phyloP scores from a whole-genome alignment of 2,888 invertebrate genomes.

The Dolomedes plantarius region DNA sequence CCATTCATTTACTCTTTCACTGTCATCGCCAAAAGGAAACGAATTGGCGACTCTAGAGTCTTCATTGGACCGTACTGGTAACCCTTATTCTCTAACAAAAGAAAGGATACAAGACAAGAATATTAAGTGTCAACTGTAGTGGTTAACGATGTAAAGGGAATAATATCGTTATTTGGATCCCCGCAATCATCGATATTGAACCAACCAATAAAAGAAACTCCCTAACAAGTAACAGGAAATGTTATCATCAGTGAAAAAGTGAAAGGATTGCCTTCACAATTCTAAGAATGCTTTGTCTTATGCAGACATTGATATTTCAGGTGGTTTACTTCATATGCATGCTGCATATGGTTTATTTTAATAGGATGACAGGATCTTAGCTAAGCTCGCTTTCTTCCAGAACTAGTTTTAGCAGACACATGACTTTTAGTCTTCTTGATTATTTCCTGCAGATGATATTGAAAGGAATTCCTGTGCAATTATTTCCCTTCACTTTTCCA shows the following conservation, averaged over 20 bases:
- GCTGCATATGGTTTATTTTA: too few relatives aligned
- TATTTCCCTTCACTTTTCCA: too few relatives aligned
- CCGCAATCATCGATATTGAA: conserved; percentile 22
- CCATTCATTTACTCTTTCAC: too few relatives aligned
- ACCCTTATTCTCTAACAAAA: not conserved
- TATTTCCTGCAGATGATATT: too few relatives aligned
- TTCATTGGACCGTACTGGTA: not conserved
- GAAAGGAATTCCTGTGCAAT: too few relatives aligned
- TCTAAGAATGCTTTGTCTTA: not conserved
- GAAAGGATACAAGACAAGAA: conserved; percentile 2
- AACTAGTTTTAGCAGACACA: too few relatives aligned
- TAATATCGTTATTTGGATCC: conserved; percentile 17
- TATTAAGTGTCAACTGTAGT: conserved; percentile 21
- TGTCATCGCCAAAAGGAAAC: not conserved
- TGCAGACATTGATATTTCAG: not conserved
- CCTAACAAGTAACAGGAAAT: conserved; percentile 42
- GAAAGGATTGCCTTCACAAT: not conserved
- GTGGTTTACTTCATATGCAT: not conserved
- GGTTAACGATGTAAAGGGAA: conserved; percentile 22
- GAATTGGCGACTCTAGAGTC: not conserved
- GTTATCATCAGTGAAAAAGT: conserved; percentile 22
- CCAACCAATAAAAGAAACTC: conserved; percentile 21
- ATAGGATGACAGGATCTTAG: too few relatives aligned
- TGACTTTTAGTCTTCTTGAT: too few relatives aligned
- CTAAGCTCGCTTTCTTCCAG: too few relatives aligned